phyloP scores from a whole-genome alignment of 2,888 invertebrate species.

The Noctua comes region DNA sequence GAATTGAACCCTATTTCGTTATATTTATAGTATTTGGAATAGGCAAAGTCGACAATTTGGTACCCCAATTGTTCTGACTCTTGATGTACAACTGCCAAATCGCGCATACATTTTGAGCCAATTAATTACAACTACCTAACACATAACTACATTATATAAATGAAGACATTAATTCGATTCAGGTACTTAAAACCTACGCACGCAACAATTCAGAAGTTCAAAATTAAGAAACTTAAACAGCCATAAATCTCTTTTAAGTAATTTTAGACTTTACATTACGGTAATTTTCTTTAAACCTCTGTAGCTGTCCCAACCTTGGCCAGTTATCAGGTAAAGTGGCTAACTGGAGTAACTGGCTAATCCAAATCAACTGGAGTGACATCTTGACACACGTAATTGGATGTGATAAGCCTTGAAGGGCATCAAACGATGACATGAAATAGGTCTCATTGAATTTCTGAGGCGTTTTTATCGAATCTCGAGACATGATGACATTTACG shows the following conservation, averaged over 20 bases:
- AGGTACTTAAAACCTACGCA: not conserved
- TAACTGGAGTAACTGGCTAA: conserved; percentile 46
- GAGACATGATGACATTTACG: conserved; percentile 4
- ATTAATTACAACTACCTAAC: not conserved
- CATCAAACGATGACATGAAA: conserved; percentile 49
- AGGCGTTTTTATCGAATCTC: conserved; percentile 9
- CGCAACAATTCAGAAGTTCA: not conserved
- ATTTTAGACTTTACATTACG: not conserved
- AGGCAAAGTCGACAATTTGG: not conserved
- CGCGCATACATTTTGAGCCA: not conserved
- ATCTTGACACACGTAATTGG: conserved; percentile 69
- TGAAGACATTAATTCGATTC: not conserved
- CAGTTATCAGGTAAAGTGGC: conserved; percentile 33
- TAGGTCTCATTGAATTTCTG: conserved; percentile 39
- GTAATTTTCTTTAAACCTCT: conserved; percentile 14
- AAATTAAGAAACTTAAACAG: conserved; percentile 25
- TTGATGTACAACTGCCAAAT: not conserved
- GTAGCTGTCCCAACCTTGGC: conserved; percentile 41
- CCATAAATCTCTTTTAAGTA: conserved; percentile 1
- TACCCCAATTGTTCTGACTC: not conserved
- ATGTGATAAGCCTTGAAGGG: conserved; percentile 70
- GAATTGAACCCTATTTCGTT: not conserved
- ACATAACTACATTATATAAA: not conserved
- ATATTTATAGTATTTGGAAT: not conserved
- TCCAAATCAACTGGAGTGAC: conserved; percentile 58